These are phyloP conservation scores for Amblyraja radiata DNA, from an alignment of 2,797 vertebrate genomes.

Conservation along the genomic window DNA sequence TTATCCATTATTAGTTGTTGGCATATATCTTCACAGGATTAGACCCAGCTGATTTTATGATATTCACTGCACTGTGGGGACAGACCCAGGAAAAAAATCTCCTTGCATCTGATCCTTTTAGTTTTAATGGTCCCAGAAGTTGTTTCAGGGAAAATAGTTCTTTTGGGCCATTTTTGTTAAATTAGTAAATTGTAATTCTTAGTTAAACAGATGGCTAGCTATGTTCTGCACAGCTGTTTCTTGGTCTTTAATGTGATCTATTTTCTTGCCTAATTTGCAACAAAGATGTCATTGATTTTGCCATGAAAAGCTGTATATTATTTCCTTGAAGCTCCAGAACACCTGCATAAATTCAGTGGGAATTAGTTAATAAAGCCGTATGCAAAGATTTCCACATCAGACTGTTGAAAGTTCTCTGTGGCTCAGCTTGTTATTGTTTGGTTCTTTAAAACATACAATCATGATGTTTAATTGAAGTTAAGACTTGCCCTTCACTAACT, in stretches of 20 bases:
- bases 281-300: conserved; percentile 26
- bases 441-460: neutral
- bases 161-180: neutral
- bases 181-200: neutral
- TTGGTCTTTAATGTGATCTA: neutral
- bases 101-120: neutral
- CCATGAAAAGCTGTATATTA: neutral
- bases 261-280: neutral
- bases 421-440: neutral
- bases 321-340: neutral
- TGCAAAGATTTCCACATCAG: neutral
- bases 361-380: conserved; percentile 10
- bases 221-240: conserved; percentile 11
- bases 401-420: neutral
- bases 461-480: neutral
- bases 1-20: neutral
- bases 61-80: neutral
- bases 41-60: neutral
- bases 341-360: conserved; percentile 20
- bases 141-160: neutral
- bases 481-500: neutral
- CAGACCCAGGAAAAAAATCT: neutral
- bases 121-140: neutral
- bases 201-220: neutral
- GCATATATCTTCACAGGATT: neutral